Conservation (phyloP, 1,140 invertebrate genomes). For the Palaemon carinicauda region DNA sequence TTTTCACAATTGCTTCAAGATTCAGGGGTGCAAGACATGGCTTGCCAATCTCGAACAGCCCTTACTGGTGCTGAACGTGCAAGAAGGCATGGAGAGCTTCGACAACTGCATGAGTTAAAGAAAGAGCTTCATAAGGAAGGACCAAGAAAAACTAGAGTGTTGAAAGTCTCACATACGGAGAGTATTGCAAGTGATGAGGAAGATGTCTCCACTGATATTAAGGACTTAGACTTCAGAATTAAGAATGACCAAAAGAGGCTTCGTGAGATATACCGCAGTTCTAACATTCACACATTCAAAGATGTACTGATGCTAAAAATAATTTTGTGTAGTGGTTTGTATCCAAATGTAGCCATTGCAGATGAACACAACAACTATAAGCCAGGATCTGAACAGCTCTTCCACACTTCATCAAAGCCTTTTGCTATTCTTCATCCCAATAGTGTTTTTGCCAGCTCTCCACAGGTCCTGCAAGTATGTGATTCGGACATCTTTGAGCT, state of each 20-base stretch:
- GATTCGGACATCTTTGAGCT: conserved; percentile 77
- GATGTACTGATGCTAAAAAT: conserved; percentile 90
- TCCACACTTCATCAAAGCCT: conserved; percentile 87
- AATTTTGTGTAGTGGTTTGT: conserved; percentile 89
- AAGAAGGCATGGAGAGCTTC: conserved; percentile 85
- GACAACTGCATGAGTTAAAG: conserved; percentile 82
- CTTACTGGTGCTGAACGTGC: conserved; percentile 76
- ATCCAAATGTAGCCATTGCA: conserved; percentile 89
- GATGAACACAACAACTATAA: conserved; percentile 92
- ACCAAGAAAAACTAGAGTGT: conserved; percentile 76
- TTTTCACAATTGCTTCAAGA: conserved; percentile 78
- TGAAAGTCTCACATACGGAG: conserved; percentile 69
- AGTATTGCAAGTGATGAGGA: conserved; percentile 68
- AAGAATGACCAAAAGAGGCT: conserved; percentile 49
- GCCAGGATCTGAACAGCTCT: conserved; percentile 86
- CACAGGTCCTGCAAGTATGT: conserved; percentile 79
- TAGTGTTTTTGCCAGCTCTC: conserved; percentile 84
- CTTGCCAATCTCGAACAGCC: conserved; percentile 56
- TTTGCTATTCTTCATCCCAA: conserved; percentile 92
- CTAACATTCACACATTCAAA: conserved; percentile 78
- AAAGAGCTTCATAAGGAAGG: conserved; percentile 73
- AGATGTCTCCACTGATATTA: conserved; percentile 77
- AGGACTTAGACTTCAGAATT: conserved; percentile 74
- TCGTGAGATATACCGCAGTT: conserved; percentile 74
- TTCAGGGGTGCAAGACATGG: conserved; percentile 58